Conservation (phyloP, 2,888 invertebrate species). For the Noctua comes region DNA sequence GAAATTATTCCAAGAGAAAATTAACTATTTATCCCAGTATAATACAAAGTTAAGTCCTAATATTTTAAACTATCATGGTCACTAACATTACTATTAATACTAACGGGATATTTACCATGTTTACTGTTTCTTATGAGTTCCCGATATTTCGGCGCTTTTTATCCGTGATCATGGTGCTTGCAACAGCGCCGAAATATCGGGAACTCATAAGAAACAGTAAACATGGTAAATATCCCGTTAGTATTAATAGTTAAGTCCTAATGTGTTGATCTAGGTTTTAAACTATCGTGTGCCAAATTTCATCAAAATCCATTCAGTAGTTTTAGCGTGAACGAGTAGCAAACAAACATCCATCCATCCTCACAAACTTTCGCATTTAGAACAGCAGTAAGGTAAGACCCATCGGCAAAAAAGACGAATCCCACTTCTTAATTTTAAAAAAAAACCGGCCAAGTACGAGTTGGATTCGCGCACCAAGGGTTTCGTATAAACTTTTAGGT, state of each 20-base stretch:
- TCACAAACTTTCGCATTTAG: background rate
- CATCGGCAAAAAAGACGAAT: background rate
- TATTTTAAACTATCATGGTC: too few species aligned
- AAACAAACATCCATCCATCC: background rate
- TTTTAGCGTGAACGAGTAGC: background rate
- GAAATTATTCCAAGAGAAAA: background rate
- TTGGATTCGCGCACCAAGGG: background rate
- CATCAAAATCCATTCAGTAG: background rate
- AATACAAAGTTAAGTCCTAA: background rate
- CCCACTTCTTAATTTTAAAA: background rate
- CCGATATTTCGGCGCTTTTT: too few species aligned
- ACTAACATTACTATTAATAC: too few species aligned
- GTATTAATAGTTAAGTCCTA: background rate
- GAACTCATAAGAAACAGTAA: too few species aligned
- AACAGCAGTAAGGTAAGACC: background rate
- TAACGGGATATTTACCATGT: too few species aligned
- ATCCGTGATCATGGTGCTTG: too few species aligned
- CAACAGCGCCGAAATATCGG: too few species aligned
- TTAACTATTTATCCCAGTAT: too few species aligned
- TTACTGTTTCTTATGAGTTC: too few species aligned
- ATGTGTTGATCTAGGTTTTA: background rate
- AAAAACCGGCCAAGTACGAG: too few species aligned
- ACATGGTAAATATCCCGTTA: too few species aligned
- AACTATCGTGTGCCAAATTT: background rate
- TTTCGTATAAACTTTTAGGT: too few species aligned